Evolutionary conservation across 2,797 vertebrate species (phyloP).

Genomic region (Amblyopsis hoosieri): DNA sequence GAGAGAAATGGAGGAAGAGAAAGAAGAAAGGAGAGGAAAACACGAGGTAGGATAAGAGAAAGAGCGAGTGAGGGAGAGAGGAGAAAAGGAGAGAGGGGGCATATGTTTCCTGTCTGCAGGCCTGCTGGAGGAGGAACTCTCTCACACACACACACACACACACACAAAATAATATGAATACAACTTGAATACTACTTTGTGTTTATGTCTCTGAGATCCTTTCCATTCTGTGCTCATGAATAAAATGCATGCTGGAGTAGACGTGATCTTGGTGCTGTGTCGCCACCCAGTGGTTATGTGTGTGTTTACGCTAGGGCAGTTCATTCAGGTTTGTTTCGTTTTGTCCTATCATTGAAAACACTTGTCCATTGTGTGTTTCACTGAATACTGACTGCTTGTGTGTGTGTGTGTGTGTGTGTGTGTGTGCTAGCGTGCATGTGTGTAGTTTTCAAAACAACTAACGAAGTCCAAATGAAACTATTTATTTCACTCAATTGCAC

Average conservation of each 20-base stretch:
- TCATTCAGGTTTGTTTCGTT: no score
- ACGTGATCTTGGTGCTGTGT: no score
- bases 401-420: not conserved
- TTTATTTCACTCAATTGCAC: no score
- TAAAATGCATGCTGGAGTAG: no score
- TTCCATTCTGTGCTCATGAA: no score
- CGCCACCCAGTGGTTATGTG: no score
- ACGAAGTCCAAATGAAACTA: no score
- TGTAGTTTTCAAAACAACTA: not conserved
- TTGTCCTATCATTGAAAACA: no score
- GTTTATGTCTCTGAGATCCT: no score
- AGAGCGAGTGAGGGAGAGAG: conserved; percentile 69
- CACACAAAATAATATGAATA: not conserved
- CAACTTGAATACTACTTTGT: no score
- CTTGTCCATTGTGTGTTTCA: no score
- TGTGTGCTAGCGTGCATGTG: not conserved
- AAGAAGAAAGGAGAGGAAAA: conserved; percentile 34
- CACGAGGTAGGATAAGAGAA: conserved; percentile 39
- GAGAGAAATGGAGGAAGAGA: conserved; percentile 31
- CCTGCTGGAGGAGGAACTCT: conserved; percentile 77
- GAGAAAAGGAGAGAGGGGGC: conserved; percentile 79
- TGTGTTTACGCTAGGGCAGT: no score
- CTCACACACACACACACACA: not conserved
- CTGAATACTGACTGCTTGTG: not conserved
- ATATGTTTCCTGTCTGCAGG: conserved; percentile 90